These are phyloP conservation scores for Turdus rufiventris DNA, from an alignment of 2,113 vertebrate genomes.

Conservation along the genomic window DNA sequence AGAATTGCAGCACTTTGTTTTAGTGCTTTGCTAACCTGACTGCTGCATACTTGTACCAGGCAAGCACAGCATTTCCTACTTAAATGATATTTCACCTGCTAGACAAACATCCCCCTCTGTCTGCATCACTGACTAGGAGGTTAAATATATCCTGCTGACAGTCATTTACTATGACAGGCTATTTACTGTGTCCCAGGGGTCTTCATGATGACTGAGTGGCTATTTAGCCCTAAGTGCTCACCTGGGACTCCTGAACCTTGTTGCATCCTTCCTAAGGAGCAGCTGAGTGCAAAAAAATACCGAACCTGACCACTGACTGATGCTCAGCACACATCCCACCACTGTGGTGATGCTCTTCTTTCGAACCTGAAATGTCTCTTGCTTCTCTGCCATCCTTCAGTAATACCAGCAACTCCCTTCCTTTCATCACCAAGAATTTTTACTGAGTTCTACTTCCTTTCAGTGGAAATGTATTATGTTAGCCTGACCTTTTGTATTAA, in stretches of 20 bases:
- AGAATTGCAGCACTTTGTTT: background rate
- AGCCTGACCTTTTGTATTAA: constrained; percentile 26
- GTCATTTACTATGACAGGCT: background rate
- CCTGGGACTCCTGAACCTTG: background rate
- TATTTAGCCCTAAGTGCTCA: background rate
- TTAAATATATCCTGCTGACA: background rate
- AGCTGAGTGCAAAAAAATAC: background rate
- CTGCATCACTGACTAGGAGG: background rate
- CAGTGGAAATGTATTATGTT: background rate
- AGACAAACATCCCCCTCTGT: background rate
- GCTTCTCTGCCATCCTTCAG: background rate
- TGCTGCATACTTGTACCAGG: background rate
- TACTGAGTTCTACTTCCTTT: background rate
- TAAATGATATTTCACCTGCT: background rate
- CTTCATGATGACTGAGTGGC: background rate
- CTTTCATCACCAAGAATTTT: constrained; percentile 5
- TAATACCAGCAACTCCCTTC: background rate
- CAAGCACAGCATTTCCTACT: background rate
- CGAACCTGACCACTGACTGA: background rate
- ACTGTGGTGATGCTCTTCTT: background rate
- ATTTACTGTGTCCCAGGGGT: background rate
- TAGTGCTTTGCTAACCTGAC: background rate
- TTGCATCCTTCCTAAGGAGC: background rate
- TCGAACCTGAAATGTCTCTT: background rate
- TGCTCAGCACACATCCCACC: background rate